These are phyloP conservation scores for Peucedramus taeniatus DNA, from an alignment of 2,113 vertebrate genomes.

Conservation along the genomic window DNA sequence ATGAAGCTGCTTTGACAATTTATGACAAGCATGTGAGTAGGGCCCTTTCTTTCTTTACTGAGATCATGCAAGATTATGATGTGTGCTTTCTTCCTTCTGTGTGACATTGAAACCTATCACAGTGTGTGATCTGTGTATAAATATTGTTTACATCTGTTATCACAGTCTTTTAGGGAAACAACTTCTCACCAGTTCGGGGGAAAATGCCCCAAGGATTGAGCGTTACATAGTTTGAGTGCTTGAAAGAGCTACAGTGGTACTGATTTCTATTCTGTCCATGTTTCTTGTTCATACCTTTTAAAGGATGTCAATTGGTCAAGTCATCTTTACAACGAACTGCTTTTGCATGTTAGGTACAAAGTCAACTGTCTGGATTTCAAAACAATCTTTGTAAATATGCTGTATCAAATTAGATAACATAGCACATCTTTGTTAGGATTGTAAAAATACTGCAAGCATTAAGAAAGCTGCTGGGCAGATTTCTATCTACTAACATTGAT, in stretches of 20 bases:
- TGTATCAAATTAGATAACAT: background rate
- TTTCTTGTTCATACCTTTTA: background rate
- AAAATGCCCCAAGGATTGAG: background rate
- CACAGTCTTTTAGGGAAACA: background rate
- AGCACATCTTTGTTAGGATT: background rate
- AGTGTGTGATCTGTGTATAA: background rate
- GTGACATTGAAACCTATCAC: background rate
- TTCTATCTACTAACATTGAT: background rate
- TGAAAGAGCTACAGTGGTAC: background rate
- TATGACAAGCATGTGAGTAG: conserved; percentile 86
- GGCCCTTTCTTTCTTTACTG: background rate
- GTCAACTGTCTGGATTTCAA: background rate
- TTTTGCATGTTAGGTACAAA: background rate
- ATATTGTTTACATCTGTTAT: background rate
- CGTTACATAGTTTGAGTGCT: background rate
- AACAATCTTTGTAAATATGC: background rate
- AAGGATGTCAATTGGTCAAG: background rate
- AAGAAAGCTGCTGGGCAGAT: background rate
- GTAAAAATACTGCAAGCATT: background rate
- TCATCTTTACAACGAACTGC: background rate
- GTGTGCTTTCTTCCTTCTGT: background rate
- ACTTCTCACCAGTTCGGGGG: background rate
- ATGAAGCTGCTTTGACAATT: conserved; percentile 87
- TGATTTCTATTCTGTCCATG: background rate
- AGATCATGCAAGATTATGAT: fast-evolving